A percentile compares a stretch with the other conserved stretches of the same genome.
Conservation (phyloP, 1,140 invertebrate species). For the Bombus cullumanus region DNA sequence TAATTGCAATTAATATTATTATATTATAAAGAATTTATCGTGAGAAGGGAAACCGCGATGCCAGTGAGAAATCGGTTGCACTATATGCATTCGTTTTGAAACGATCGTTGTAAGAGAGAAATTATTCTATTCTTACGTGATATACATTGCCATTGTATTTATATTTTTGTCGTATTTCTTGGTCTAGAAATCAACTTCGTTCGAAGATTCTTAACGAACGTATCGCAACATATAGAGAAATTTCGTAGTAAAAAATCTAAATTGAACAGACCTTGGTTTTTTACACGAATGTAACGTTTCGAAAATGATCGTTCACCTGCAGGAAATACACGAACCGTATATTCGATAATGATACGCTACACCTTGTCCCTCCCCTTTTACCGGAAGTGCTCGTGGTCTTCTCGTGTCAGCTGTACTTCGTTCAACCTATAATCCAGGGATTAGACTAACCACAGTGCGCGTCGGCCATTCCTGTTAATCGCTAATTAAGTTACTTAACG, state of each 20-base stretch:
- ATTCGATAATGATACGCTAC: neutral
- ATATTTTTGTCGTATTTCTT: too few species aligned
- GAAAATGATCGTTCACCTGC: neutral
- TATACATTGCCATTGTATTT: too few species aligned
- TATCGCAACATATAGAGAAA: too few species aligned
- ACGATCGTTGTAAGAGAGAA: too few species aligned
- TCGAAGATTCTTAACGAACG: too few species aligned
- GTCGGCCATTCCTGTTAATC: conserved; percentile 1
- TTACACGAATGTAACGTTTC: neutral
- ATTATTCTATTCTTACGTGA: too few species aligned
- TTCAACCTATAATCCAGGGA: conserved; percentile 18
- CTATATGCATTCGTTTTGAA: too few species aligned
- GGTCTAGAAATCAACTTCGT: too few species aligned
- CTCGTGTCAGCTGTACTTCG: conserved; percentile 22
- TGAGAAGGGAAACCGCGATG: neutral
- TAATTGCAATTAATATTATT: neutral
- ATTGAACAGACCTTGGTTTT: neutral
- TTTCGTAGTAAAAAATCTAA: neutral
- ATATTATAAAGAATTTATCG: neutral
- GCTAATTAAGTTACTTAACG: neutral
- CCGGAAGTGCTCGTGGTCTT: neutral
- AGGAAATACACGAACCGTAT: neutral
- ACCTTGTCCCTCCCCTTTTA: neutral
- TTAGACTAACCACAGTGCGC: neutral
- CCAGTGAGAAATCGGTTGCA: neutral